Evolutionary conservation across 2,113 vertebrate genomes (phyloP).

Genomic region (Vidua chalybeata): DNA sequence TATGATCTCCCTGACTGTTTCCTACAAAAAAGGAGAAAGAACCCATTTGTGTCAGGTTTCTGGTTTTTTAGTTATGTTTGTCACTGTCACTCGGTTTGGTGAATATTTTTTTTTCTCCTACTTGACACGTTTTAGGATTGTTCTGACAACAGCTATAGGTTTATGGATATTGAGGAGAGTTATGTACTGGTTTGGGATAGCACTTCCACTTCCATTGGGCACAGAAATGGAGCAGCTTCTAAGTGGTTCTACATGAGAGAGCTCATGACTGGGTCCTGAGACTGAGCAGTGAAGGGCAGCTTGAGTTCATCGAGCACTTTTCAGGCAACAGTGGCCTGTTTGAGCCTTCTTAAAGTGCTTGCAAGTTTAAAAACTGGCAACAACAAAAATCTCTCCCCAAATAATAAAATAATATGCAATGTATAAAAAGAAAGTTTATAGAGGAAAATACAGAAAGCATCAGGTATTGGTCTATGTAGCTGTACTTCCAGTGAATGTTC

Average conservation of each 20-base stretch:
- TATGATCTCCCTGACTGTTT: not conserved
- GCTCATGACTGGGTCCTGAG: not conserved
- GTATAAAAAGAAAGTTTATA: not conserved
- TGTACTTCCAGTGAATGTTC: not conserved
- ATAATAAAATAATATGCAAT: not conserved
- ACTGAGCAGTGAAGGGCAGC: not conserved
- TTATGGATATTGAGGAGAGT: not conserved
- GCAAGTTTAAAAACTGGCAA: not conserved
- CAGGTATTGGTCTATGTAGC: not conserved
- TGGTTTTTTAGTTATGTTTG: not conserved
- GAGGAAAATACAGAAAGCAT: not conserved
- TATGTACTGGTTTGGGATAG: not conserved
- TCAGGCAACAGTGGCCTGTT: not conserved
- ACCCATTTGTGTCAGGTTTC: fast-evolving
- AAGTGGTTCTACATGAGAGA: not conserved
- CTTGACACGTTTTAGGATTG: not conserved
- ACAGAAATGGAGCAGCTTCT: not conserved
- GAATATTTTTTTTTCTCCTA: not conserved
- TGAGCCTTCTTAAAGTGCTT: not conserved
- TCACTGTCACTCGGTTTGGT: not conserved
- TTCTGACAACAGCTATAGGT: not conserved
- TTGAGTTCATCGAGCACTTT: not conserved
- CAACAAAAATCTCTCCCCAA: not conserved
- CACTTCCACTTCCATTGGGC: not conserved
- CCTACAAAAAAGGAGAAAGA: not conserved